These are phyloP conservation scores for Heliopora coerulea DNA, from an alignment of 92 coral and sea anemone species.

Conservation along the genomic window DNA sequence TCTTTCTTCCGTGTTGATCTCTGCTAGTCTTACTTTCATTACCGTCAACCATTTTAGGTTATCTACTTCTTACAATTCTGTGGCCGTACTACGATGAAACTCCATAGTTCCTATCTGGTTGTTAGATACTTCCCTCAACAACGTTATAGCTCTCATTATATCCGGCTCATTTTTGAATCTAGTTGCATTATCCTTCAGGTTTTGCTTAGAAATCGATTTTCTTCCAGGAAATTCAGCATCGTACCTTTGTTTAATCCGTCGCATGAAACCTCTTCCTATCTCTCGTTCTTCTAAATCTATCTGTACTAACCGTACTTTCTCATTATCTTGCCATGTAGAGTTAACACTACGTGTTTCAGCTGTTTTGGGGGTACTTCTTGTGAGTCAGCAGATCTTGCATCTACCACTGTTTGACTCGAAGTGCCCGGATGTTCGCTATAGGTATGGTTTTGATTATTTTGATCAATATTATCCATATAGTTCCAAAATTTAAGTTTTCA, in stretches of 20 bases:
- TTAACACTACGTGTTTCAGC: neutral
- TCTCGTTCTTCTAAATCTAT: constrained; percentile 33
- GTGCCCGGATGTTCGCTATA: neutral
- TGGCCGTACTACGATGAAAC: neutral
- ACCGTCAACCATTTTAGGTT: neutral
- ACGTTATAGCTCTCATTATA: neutral
- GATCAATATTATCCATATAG: too few relatives aligned
- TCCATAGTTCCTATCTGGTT: neutral
- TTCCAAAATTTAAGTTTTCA: too few relatives aligned
- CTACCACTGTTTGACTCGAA: constrained; percentile 2
- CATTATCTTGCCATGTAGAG: neutral
- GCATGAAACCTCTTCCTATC: constrained; percentile 35
- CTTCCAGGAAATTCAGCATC: constrained; percentile 15
- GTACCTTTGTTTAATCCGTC: constrained; percentile 20
- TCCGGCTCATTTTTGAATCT: constrained; percentile 33
- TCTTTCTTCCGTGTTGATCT: neutral
- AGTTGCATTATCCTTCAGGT: constrained; percentile 39
- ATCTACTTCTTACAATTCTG: neutral
- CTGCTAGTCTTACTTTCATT: constrained; percentile 1
- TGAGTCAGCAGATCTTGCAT: neutral
- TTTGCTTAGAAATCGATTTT: constrained; percentile 11
- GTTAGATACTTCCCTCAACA: neutral
- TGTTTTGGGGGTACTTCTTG: neutral
- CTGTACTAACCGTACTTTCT: constrained; percentile 4
- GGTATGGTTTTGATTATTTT: too few relatives aligned